Base-by-base conservation (phyloP, 2,113 vertebrate genomes). In the Astatotilapia flaviijosephi region DNA sequence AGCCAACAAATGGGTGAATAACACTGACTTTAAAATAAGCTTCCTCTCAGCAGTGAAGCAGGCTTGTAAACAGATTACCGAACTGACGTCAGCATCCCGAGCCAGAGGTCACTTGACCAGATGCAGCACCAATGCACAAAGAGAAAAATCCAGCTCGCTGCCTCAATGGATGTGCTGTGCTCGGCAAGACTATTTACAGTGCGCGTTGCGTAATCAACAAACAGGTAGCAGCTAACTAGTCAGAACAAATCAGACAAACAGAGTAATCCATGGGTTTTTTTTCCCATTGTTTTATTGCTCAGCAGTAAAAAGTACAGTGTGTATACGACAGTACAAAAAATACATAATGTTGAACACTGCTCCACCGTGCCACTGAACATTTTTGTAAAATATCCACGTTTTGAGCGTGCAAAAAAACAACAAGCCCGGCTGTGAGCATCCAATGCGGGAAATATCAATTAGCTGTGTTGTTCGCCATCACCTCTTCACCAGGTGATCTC, bases 291-390 rank as follows among this genome's bases (percentile, higher is more conserved):
- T 96, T 96, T 97, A 97, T 97, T 97, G 96, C 96, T 96, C 95
- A 94, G 95, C 95, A 93, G 95, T 97, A 97, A 95, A 97, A 97
- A 97, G 94, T 96, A 96, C 96, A 97, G 95, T 96, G 95, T 96
- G 94, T 95, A 94, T 97, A 96, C 95, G 96, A 96, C 94, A 89
- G 95, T 97, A 96, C 94, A 96, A 96, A 96, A 96, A 94, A 95
- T 94, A 94, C 93, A 95, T 93, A 82, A 94, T 94, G 89, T 94
- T 92, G 85, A 93, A 95, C 93, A 96, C 94, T 90, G 92, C 91
- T 92, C 86, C 89, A 92, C 92, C 89, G 91, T 90, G 90, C 88
- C 92, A 89, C 91, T 92, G 87, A 90, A 93, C 88, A 19, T 92
- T 91, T 68, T 92, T 88, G 94, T 92, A 91, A 94, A 95, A 94